Conservation (phyloP, 2,888 invertebrate species). For the Drosophila tanythrix region DNA sequence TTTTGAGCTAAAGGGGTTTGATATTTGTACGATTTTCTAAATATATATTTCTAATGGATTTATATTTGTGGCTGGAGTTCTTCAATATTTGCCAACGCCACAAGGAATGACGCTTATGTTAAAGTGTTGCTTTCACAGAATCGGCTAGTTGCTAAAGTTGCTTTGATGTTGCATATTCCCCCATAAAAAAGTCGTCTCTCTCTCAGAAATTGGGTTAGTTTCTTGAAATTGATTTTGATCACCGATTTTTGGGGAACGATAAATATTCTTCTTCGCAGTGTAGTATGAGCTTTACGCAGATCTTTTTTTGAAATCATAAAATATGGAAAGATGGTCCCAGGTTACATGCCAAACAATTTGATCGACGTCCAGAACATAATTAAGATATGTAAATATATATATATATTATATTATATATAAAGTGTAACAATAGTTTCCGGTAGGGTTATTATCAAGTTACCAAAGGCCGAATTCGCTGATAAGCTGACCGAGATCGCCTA, state of each 20-base stretch:
- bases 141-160: constrained; percentile 19
- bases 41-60: constrained; percentile 69
- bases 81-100: constrained; percentile 65
- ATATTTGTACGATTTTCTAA: constrained; percentile 58
- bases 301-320: neutral
- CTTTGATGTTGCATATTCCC: constrained; percentile 40
- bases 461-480: constrained; percentile 30
- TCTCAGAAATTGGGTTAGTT: constrained; percentile 17
- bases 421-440: constrained; percentile 40
- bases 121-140: constrained; percentile 18
- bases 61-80: constrained; percentile 36
- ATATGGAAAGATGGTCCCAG: neutral
- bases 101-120: constrained; percentile 12
- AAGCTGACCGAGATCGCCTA: constrained; percentile 32
- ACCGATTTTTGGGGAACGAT: neutral
- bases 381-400: neutral
- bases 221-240: neutral
- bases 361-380: neutral
- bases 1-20: constrained; percentile 49
- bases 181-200: no score
- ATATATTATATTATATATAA: neutral
- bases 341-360: neutral
- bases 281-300: neutral
- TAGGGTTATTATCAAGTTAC: constrained; percentile 25
- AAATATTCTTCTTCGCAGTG: neutral